Evolutionary conservation across 2,888 invertebrate genomes (phyloP).

Genomic region (Harpalus rufipes): DNA sequence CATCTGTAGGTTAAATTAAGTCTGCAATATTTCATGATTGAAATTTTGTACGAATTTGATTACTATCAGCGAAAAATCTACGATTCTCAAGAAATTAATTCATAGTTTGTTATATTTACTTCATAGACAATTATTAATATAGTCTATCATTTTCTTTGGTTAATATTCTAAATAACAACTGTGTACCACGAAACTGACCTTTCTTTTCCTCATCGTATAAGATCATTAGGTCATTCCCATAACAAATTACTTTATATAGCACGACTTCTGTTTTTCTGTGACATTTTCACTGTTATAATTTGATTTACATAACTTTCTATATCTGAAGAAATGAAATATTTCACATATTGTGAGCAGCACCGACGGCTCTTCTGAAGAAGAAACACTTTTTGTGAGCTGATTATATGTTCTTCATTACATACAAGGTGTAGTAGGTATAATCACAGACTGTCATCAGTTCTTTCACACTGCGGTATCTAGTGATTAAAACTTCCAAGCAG

Average conservation of each 20-base stretch:
- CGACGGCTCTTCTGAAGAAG: background rate
- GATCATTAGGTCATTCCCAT: background rate
- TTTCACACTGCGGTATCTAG: slow-evolving; percentile 22
- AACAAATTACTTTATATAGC: background rate
- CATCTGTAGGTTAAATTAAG: too few relatives aligned
- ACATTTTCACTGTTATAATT: background rate
- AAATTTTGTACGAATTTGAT: too few relatives aligned
- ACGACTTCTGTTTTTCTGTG: background rate
- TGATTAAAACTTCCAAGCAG: slow-evolving; percentile 37
- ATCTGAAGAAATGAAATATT: background rate
- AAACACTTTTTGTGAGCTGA: slow-evolving; percentile 12
- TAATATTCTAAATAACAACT: background rate
- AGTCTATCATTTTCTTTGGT: background rate
- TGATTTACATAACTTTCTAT: background rate
- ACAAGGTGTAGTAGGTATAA: slow-evolving; percentile 14
- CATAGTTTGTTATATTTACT: too few relatives aligned
- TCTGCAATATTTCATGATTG: too few relatives aligned
- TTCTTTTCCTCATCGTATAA: background rate
- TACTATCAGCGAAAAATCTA: too few relatives aligned
- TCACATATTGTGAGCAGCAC: background rate
- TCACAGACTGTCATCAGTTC: slow-evolving; percentile 49
- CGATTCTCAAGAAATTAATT: too few relatives aligned
- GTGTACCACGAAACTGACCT: background rate
- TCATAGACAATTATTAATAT: background rate
- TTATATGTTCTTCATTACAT: slow-evolving; percentile 37